These are phyloP conservation scores for Bufo gargarizans DNA, from an alignment of 2,113 vertebrate species.

Conservation along the genomic window DNA sequence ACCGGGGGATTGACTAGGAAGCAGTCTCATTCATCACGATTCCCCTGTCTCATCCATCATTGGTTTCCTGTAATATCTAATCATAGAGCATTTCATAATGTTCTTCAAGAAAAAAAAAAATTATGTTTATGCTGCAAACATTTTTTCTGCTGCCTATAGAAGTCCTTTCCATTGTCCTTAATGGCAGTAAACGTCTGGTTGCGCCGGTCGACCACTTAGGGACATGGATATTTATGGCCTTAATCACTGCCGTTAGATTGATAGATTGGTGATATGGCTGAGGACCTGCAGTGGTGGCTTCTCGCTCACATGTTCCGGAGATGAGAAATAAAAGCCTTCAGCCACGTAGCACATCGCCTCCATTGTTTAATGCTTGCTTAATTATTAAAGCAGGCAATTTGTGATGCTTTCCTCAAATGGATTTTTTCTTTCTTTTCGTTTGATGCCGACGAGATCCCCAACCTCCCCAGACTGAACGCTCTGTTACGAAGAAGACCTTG, in stretches of 20 bases:
- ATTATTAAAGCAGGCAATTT: conserved; percentile 52
- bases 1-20: not conserved
- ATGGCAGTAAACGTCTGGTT: not conserved
- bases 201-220: conserved; percentile 1
- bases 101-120: conserved; percentile 11
- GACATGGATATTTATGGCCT: not conserved
- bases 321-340: conserved; percentile 35
- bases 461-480: not conserved
- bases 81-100: conserved; percentile 41
- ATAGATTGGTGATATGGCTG: not conserved
- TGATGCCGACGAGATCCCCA: not conserved
- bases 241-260: conserved; percentile 9
- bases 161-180: not conserved
- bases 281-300: conserved; percentile 4
- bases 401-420: conserved; percentile 49
- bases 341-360: conserved; percentile 29
- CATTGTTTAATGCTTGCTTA: conserved; percentile 53
- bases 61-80: conserved; percentile 39
- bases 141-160: conserved; percentile 18
- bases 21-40: conserved; percentile 21
- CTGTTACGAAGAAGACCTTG: not conserved
- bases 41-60: conserved; percentile 37
- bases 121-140: conserved; percentile 44
- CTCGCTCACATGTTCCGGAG: conserved; percentile 21
- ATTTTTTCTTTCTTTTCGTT: conserved; percentile 27